Evolutionary conservation across 2,888 invertebrate species (phyloP).

Genomic region (Anorthoa munda): DNA sequence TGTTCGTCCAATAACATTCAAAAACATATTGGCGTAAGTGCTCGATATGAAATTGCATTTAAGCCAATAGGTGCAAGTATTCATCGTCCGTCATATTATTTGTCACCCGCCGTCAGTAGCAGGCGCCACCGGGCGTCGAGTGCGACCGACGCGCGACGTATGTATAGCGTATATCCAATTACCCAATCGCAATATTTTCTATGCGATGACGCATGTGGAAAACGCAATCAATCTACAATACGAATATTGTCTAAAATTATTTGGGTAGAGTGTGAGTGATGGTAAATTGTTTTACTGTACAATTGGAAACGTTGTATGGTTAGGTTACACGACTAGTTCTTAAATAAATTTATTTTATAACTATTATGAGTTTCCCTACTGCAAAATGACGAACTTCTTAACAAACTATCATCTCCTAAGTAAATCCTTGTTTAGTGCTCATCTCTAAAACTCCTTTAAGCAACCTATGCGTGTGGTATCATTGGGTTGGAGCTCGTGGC

Average conservation of each 20-base stretch:
- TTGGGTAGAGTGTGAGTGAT: slow-evolving; percentile 42
- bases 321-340: neutral
- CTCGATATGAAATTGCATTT: slow-evolving; percentile 80
- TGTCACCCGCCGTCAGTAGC: slow-evolving; percentile 86
- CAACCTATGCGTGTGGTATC: no score
- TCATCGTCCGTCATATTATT: slow-evolving; percentile 88
- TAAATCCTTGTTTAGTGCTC: no score
- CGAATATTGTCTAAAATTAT: slow-evolving; percentile 69
- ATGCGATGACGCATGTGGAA: slow-evolving; percentile 83
- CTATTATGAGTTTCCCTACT: neutral
- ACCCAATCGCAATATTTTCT: slow-evolving; percentile 89
- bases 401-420: no score
- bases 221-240: slow-evolving; percentile 86
- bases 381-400: no score
- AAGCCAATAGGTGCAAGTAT: slow-evolving; percentile 79
- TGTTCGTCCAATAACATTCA: slow-evolving; percentile 62
- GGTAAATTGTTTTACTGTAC: slow-evolving; percentile 1
- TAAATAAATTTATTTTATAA: neutral
- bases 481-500: no score
- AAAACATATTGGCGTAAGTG: slow-evolving; percentile 66
- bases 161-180: slow-evolving; percentile 87
- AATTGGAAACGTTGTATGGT: neutral
- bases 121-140: slow-evolving; percentile 81
- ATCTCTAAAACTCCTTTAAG: no score
- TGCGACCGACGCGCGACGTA: slow-evolving; percentile 85